Base-by-base conservation (phyloP, 2,113 vertebrate species). In the Tichodroma muraria region DNA sequence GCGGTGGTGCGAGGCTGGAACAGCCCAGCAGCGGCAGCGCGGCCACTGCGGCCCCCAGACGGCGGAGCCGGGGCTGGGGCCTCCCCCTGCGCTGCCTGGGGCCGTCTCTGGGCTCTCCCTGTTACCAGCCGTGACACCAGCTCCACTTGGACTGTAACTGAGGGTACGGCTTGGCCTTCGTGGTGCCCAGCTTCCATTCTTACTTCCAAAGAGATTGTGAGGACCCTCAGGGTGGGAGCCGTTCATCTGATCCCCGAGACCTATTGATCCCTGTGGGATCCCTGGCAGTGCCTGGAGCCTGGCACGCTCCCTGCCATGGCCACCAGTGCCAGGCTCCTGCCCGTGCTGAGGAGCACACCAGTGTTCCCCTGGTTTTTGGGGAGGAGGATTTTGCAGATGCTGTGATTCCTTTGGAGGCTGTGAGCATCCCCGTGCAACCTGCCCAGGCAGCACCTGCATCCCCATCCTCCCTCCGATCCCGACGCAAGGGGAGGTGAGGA, bases 231-330 rank as follows among this genome's bases (percentile, higher is more conserved):
- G 49, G 49, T 8, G 24, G 59, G 72, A 50, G 6, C 8, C 0
- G 0, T 44, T 45, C 50, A 6, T 8, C 28, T 3, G 3, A 12
- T 21, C 10, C 54, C 56, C 0, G 0, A 28, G 20, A 10, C 11
- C 6, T 0, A 2, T 9, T 23, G 35, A 40, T 31, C 52, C 53
- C 50, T 2, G 8, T 2, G 15, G 73, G 45, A 23, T 23, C 31
- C 76, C 61, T 71, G 76, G 60, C 56, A 61, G 31, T 82, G 70
- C 79, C 5, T 4, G 60, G 40, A 23, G 50, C 28, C 54, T 52
- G 73, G 71, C 76, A 47, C 0, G 0, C 9, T 73, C 68, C 47
- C 30, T 9, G 2, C 61, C 30, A 2, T 0, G 4, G 42, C 79
- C 54, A 6, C 6, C 60, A 5, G 5, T 54, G 82, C 73, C 12